Conservation (phyloP, 2,888 invertebrate species). For the Phaedon cochleariae region DNA sequence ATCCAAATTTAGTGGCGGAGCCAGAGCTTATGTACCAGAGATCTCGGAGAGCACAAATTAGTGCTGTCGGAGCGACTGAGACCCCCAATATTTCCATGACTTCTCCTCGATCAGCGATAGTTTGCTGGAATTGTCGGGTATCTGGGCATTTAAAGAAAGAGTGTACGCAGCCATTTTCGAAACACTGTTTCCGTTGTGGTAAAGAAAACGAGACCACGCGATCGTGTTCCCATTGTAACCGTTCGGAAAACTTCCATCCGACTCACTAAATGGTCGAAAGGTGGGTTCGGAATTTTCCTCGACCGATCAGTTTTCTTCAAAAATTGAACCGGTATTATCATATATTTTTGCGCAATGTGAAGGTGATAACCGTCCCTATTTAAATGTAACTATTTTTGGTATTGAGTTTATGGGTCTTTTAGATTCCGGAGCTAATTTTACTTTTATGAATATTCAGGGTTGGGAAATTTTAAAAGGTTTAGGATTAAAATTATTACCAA, state of each 20-base stretch:
- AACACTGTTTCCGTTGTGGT: too few relatives aligned
- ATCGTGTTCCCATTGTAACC: too few relatives aligned
- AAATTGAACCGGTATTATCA: too few relatives aligned
- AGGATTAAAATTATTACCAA: too few relatives aligned
- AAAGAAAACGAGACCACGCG: too few relatives aligned
- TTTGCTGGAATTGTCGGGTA: constrained; percentile 7
- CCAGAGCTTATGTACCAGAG: constrained; percentile 6
- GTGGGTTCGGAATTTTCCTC: background rate
- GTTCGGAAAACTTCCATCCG: constrained; percentile 1
- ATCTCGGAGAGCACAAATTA: background rate
- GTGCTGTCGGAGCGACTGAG: too few relatives aligned
- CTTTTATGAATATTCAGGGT: background rate
- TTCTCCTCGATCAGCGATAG: background rate
- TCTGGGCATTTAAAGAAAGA: too few relatives aligned
- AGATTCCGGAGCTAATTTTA: constrained; percentile 10
- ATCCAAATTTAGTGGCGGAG: background rate
- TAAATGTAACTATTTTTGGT: constrained; percentile 5
- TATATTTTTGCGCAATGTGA: constrained; percentile 2
- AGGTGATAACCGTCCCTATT: constrained; percentile 8
- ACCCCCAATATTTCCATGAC: background rate
- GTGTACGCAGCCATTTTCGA: too few relatives aligned
- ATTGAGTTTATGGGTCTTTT: constrained; percentile 1
- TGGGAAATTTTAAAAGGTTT: too few relatives aligned
- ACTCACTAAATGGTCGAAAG: background rate
- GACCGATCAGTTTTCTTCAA: background rate